Evolutionary conservation across 2,888 invertebrate genomes (phyloP), one percentile per base, ranked within the genome.

Genomic region (Isoperla grammatica): DNA sequence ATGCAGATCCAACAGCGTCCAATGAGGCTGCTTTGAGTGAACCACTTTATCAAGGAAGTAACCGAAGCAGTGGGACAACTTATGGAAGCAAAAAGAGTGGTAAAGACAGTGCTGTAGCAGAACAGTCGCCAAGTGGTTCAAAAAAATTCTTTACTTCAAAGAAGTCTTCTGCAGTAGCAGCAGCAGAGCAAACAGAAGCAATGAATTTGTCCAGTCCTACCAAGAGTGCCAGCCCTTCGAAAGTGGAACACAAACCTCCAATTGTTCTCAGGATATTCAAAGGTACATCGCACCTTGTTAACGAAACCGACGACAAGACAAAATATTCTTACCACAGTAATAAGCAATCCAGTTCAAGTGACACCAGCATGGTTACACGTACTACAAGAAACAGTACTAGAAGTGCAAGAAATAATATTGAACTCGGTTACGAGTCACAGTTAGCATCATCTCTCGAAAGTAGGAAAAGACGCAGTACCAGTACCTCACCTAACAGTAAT

Each of bases 221-320:
- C 23, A 64, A 64, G 43, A 61, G 59, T 42, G 57, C 63, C 17
- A 62, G 62, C 45, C 57, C 64, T 39, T 56, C 61, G 23, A 65
- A 63, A 56, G 67, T 67, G 45, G 62, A 68, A 60, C 76, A 77
- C 66, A 85, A 88, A 73, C 90, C 91, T 46, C 92, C 92, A 20
- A 93, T 93, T 70, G 91, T 92, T 57, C 77, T 93, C 65, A 81
- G 92, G 76, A 93, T 93, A 80, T 91, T 90, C 66, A 88, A 91
- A 76, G 86, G 82, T 12, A 83, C 82, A 15, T 67, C 69, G 13
- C 69, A 70, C 42, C 65, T 70, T 61, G 69, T 70, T 2, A 67
- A 68, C 46, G 68, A 68, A 37, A 59, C 68, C 5, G 65, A 67
- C 39, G 64, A 62, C 48, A 45, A 56, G 20, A 15, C 23, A 11